These are phyloP conservation scores for Subanguina moxae DNA, from an alignment of 1,140 invertebrate species.

Conservation along the genomic window DNA sequence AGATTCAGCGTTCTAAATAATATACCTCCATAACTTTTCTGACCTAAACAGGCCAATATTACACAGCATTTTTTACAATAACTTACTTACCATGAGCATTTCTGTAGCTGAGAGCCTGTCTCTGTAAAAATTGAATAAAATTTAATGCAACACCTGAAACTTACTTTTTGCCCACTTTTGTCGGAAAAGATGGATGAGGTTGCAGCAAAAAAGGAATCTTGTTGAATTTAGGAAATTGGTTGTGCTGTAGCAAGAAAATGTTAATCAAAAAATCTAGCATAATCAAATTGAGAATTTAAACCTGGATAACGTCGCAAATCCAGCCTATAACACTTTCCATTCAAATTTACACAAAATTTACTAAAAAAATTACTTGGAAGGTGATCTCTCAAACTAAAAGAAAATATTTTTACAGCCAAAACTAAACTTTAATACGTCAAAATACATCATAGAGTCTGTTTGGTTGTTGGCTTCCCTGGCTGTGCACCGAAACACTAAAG, in stretches of 20 bases:
- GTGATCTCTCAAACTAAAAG: slow-evolving; percentile 73
- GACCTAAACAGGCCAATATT: too few species aligned
- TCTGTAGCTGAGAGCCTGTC: slow-evolving; percentile 96
- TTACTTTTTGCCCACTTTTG: slow-evolving; percentile 86
- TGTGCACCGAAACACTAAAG: slow-evolving; percentile 73
- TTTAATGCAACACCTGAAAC: slow-evolving; percentile 9
- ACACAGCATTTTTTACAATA: slow-evolving; percentile 71
- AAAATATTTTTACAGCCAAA: too few species aligned
- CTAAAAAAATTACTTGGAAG: slow-evolving; percentile 73
- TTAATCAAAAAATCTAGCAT: too few species aligned
- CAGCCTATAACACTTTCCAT: neutral
- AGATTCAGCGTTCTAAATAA: too few species aligned
- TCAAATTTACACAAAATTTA: neutral
- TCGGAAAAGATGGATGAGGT: slow-evolving; percentile 80
- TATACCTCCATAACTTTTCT: too few species aligned
- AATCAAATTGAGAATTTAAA: too few species aligned
- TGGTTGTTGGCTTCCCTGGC: slow-evolving; percentile 91
- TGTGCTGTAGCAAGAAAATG: slow-evolving; percentile 65
- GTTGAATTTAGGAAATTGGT: slow-evolving; percentile 87
- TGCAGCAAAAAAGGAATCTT: slow-evolving; percentile 95
- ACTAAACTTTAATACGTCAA: too few species aligned
- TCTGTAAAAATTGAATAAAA: slow-evolving; percentile 64
- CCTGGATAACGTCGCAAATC: slow-evolving; percentile 17
- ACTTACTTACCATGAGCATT: slow-evolving; percentile 96
- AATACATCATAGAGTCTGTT: slow-evolving; percentile 76